These are phyloP conservation scores for Lycophotia porphyrea DNA, from an alignment of 2,888 invertebrate species.

Conservation along the genomic window DNA sequence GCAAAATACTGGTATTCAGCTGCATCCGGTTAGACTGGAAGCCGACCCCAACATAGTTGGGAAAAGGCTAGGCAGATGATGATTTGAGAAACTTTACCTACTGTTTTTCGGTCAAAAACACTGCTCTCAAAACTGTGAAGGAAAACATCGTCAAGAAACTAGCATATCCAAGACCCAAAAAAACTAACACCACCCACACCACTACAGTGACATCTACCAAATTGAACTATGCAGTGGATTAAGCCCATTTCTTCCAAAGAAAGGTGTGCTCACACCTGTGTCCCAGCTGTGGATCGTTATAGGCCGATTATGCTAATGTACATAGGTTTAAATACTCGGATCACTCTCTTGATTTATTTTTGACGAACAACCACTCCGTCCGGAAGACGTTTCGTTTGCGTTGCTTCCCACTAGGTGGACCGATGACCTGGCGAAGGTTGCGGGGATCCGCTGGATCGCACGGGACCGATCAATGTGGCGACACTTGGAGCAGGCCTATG, in stretches of 20 bases:
- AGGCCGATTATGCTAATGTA: not conserved
- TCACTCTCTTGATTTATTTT: not conserved
- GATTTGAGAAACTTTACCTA: too few species aligned
- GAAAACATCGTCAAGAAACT: not conserved
- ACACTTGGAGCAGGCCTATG: too few species aligned
- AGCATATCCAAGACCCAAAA: not conserved
- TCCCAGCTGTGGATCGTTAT: not conserved
- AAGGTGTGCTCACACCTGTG: not conserved
- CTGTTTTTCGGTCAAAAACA: not conserved
- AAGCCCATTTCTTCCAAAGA: not conserved
- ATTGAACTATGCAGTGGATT: not conserved
- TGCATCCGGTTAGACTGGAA: too few species aligned
- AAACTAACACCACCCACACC: too few species aligned
- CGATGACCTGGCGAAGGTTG: too few species aligned
- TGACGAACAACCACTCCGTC: not conserved
- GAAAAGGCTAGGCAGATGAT: too few species aligned
- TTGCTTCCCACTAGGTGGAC: too few species aligned
- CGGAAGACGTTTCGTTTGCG: too few species aligned
- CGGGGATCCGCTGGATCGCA: too few species aligned
- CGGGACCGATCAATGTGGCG: too few species aligned
- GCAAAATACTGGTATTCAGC: too few species aligned
- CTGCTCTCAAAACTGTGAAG: not conserved
- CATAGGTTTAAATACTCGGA: not conserved
- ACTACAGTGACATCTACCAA: not conserved
- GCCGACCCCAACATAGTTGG: too few species aligned